phyloP scores from a whole-genome alignment of 2,888 invertebrate genomes.

The Anaspis maculata region DNA sequence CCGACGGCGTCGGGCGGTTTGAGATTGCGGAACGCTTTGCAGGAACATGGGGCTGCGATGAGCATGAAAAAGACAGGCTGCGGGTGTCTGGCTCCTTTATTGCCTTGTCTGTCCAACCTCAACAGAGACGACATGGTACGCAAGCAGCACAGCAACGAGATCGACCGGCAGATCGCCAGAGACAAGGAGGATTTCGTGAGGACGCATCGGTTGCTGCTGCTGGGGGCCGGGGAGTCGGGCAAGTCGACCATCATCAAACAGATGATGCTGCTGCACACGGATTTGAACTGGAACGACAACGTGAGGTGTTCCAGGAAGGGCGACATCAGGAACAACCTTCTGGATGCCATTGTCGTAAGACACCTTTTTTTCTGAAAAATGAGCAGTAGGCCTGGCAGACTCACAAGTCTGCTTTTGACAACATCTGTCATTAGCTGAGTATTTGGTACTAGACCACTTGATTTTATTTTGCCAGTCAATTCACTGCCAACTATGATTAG shows the following conservation, averaged over 20 bases:
- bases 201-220: conserved; percentile 85
- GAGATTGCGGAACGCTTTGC: conserved; percentile 2
- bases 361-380: no score
- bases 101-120: conserved; percentile 52
- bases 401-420: no score
- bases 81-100: conserved; percentile 17
- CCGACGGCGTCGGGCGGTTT: not conserved
- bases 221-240: conserved; percentile 95
- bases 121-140: conserved; percentile 45
- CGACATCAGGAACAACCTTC: conserved; percentile 93
- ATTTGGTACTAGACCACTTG: no score
- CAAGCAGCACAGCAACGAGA: conserved; percentile 91
- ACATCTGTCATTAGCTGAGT: no score
- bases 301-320: conserved; percentile 93
- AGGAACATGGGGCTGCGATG: no score
- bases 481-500: no score
- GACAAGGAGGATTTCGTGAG: conserved; percentile 90
- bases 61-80: conserved; percentile 15
- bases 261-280: conserved; percentile 96
- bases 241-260: conserved; percentile 98
- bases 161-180: conserved; percentile 93
- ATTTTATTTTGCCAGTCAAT: no score
- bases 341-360: conserved; percentile 78
- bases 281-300: conserved; percentile 92
- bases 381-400: not conserved